Evolutionary conservation across 2,797 vertebrate genomes (phyloP).

Genomic region (Urophycis tenuis): DNA sequence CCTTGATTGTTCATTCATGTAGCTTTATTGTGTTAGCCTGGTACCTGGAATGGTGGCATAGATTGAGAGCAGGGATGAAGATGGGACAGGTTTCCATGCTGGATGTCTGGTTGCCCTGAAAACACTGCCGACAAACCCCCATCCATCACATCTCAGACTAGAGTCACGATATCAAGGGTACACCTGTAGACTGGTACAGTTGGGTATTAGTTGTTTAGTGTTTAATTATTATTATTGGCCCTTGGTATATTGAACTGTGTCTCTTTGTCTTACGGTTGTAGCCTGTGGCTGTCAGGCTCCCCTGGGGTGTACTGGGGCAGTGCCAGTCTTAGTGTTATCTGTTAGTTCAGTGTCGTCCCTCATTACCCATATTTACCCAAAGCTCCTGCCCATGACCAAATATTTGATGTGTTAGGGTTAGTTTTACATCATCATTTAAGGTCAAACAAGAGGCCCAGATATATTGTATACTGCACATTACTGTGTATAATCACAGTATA

Average conservation of each 20-base stretch:
- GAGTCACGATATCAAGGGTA: background rate
- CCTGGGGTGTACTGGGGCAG: too few species aligned
- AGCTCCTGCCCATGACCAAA: background rate
- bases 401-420: too few species aligned
- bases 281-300: too few species aligned
- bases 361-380: too few species aligned
- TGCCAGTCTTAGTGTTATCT: too few species aligned
- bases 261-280: too few species aligned
- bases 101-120: slow-evolving; percentile 35
- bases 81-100: slow-evolving; percentile 48
- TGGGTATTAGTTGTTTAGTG: too few species aligned
- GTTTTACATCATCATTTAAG: too few species aligned
- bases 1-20: background rate
- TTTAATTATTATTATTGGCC: too few species aligned
- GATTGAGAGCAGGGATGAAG: slow-evolving; percentile 32
- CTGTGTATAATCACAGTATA: too few species aligned
- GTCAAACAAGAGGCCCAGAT: background rate
- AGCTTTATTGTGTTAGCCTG: background rate
- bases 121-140: slow-evolving; percentile 45
- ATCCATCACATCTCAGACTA: background rate
- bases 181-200: background rate
- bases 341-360: too few species aligned
- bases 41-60: slow-evolving; percentile 49
- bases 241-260: too few species aligned
- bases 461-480: background rate